A percentile compares a stretch with the other conserved stretches of the same genome.
phyloP scores from a whole-genome alignment of 2,113 vertebrate species.

The Macquaria ambigua region DNA sequence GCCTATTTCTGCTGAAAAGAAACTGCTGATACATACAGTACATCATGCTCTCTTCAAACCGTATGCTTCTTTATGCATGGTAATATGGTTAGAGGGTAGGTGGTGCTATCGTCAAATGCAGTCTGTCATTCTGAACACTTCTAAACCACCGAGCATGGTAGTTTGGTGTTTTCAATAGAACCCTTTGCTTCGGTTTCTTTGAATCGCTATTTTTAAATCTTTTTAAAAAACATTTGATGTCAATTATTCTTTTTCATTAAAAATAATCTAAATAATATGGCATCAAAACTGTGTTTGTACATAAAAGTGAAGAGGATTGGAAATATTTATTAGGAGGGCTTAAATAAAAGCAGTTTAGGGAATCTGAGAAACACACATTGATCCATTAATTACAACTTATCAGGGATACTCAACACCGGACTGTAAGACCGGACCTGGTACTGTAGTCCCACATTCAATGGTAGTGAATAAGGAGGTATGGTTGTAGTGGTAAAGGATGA shows the following conservation, averaged over 20 bases:
- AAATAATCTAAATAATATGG: not conserved
- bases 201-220: not conserved
- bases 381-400: not conserved
- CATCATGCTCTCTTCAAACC: conserved; percentile 43
- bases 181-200: not conserved
- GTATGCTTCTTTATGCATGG: conserved; percentile 48
- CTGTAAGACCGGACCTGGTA: not conserved
- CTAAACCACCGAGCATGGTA: not conserved
- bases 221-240: not conserved
- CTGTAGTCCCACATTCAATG: not conserved
- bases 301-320: not conserved
- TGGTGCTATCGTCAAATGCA: conserved; percentile 13
- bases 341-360: not conserved
- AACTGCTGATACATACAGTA: conserved; percentile 65
- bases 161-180: not conserved
- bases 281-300: not conserved
- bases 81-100: conserved; percentile 41
- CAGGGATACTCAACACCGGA: not conserved
- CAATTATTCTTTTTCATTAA: not conserved
- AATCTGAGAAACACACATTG: not conserved
- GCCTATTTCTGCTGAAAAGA: conserved; percentile 47
- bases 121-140: conserved; percentile 15
- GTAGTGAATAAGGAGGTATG: not conserved
- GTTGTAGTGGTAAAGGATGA: not conserved
- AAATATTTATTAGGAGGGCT: not conserved